These are phyloP conservation scores for Anas platyrhynchos DNA, from an alignment of 2,113 vertebrate genomes.

Conservation along the genomic window DNA sequence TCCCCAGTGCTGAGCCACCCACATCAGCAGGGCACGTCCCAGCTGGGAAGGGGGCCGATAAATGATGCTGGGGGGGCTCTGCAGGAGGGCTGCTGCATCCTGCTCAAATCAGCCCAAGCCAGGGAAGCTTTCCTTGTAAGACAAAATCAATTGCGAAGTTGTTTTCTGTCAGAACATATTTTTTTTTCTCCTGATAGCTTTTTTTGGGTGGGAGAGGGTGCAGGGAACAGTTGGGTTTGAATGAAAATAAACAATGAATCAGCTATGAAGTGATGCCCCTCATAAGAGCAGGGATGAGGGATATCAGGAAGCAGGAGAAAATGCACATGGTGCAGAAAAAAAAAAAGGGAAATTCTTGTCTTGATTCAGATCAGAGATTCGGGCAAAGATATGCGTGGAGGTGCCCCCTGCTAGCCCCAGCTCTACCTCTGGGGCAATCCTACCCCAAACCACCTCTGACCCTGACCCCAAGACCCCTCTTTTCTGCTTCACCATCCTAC, in stretches of 20 bases:
- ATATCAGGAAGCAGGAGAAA: not conserved
- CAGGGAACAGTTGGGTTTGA: not conserved
- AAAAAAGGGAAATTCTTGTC: not conserved
- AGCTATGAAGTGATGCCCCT: not conserved
- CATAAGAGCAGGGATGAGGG: not conserved
- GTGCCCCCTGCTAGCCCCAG: not conserved
- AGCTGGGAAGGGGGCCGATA: not conserved
- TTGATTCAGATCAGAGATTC: not conserved
- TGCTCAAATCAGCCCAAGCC: not conserved
- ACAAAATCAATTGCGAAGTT: not conserved
- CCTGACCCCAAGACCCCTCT: not conserved
- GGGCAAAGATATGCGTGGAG: not conserved
- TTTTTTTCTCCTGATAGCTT: not conserved
- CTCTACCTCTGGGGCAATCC: not conserved
- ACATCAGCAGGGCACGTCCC: accelerated
- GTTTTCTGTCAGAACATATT: not conserved
- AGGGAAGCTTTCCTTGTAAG: too few relatives aligned
- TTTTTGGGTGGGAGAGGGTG: not conserved
- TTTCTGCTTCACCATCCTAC: not conserved
- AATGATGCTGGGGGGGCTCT: not conserved
- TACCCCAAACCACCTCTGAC: not conserved
- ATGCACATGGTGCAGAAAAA: not conserved
- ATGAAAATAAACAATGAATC: not conserved
- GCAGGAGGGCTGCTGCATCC: not conserved
- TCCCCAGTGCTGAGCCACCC: not conserved